phyloP scores from a whole-genome alignment of 2,888 invertebrate species.

The Seira musarum region DNA sequence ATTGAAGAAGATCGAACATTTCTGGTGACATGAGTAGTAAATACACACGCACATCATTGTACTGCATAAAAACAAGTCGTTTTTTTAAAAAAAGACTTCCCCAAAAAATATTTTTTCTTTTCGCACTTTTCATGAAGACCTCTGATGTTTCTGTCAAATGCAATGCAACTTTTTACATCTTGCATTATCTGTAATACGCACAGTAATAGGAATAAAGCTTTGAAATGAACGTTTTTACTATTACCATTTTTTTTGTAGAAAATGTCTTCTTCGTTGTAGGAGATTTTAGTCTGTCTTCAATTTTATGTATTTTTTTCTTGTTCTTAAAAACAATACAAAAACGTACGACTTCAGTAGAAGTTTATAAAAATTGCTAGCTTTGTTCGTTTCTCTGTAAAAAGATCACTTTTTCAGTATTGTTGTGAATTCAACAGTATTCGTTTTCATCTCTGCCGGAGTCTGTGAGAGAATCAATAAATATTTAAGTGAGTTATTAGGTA shows the following conservation, averaged over 20 bases:
- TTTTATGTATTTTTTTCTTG: constrained; percentile 7
- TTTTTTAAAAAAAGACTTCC: constrained; percentile 13
- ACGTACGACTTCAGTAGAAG: not conserved
- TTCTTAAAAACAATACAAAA: constrained; percentile 8
- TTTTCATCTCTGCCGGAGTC: not conserved
- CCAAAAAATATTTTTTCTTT: not conserved
- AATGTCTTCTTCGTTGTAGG: constrained; percentile 7
- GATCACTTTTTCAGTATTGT: not conserved
- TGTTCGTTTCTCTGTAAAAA: constrained; percentile 1
- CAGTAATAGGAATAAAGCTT: not conserved
- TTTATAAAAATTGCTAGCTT: not conserved
- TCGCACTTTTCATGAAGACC: constrained; percentile 30
- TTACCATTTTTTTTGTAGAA: not conserved
- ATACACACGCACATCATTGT: not conserved
- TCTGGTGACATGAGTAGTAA: not conserved
- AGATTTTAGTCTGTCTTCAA: not conserved
- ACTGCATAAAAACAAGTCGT: not conserved
- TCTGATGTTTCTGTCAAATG: constrained; percentile 1
- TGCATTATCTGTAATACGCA: not conserved
- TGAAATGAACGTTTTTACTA: not conserved
- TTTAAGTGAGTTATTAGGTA: too few species aligned
- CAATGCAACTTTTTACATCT: not conserved
- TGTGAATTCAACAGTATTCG: constrained; percentile 3
- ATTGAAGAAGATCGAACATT: too few species aligned
- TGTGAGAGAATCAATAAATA: too few species aligned